phyloP scores from a whole-genome alignment of 1,140 invertebrate species.

The Coptotermes formosanus region DNA sequence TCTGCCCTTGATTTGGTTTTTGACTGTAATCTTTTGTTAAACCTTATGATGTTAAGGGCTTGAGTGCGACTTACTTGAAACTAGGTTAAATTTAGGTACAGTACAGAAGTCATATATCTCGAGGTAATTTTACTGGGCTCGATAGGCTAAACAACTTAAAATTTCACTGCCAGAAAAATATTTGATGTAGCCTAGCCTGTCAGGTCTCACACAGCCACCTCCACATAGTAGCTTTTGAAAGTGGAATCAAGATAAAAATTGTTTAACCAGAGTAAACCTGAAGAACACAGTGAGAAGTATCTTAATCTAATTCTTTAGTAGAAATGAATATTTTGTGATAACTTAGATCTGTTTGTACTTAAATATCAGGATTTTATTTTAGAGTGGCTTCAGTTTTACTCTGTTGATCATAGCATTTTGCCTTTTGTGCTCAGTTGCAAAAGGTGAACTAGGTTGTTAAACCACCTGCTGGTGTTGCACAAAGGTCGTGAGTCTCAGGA shows the following conservation, averaged over 20 bases:
- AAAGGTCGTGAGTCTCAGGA: conserved; percentile 6
- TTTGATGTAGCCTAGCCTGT: neutral
- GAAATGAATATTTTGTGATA: conserved; percentile 8
- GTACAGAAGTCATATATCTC: neutral
- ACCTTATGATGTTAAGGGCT: neutral
- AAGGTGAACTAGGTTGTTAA: neutral
- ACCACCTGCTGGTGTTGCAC: neutral
- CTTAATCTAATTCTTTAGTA: neutral
- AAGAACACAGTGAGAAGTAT: neutral
- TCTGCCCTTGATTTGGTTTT: neutral
- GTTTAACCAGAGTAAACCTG: neutral
- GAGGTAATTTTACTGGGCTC: neutral
- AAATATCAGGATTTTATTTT: neutral
- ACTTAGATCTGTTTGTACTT: neutral
- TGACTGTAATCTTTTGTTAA: neutral
- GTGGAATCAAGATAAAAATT: neutral
- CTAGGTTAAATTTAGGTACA: neutral
- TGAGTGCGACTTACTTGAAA: neutral
- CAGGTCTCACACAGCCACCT: neutral
- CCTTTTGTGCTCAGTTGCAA: neutral
- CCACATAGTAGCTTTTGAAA: neutral
- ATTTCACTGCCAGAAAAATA: neutral
- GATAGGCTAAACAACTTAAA: conserved; percentile 15
- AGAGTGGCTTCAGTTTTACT: neutral
- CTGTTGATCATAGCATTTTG: neutral